Base-by-base conservation (phyloP, 2,888 invertebrate genomes). In the Alsophila aescularia region DNA sequence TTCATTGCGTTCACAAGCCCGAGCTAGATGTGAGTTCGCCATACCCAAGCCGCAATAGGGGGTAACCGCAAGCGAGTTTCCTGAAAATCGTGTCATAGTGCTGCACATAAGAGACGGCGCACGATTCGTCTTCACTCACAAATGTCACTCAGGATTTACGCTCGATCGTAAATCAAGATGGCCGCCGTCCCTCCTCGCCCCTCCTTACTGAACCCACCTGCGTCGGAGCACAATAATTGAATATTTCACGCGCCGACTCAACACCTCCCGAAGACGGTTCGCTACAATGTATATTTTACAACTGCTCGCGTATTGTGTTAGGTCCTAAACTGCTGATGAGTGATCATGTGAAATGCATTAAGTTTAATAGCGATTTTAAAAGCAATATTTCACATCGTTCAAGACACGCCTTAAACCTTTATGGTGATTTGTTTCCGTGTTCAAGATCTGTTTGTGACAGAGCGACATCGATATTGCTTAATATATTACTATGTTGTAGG, bases 81-180 rank as follows among this genome's bases (percentile, higher is more conserved):
- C 77, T 81, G 80, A 86, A 85, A 81, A 80, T 77, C 81, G 70
- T 83, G 80, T 83, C 82, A 75, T 77, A 75, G 72, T 69, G 73
- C 54, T 70, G 29, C 16, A 70, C 69, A 73, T 77, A 73, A 72
- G 72, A 70, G 72, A 67, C 73, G 71, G 69, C 72, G 71, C 72
- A 67, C 73, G 74, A 81, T 71, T 79, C 82, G 81, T 81, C 81
- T 81, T 78, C 77, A 73, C 81, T 85, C 87, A 83, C 90, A 90
- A 90, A 88, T 89, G 91, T 90, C 90, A 89, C 85, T 85, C 66
- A 81, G 80, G 81, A 91, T 91, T 91, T 91, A 91, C 86, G 80
- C 74, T 77, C 81, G 77, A 78, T 87, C 90, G 82, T 91, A 91
- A 91, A 91, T 91, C 90, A 90, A 89, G 80, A 90, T 90, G 90